Conservation (phyloP, 2,797 vertebrate genomes). For the Myotis vivesi region DNA sequence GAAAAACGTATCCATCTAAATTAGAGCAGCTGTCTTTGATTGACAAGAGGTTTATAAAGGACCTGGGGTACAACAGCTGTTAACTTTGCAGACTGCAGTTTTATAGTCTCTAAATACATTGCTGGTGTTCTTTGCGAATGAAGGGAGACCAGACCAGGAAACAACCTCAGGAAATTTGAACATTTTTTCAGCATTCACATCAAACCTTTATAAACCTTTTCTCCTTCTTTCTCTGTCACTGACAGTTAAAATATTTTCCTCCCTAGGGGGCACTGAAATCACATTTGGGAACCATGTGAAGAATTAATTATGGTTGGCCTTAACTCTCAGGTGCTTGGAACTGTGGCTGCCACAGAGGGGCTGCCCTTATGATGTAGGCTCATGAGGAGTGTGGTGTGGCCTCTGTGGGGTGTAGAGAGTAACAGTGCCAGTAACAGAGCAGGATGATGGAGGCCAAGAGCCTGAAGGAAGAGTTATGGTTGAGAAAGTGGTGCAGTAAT, state of each 20-base stretch:
- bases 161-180: neutral
- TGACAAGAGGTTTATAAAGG: neutral
- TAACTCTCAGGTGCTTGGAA: neutral
- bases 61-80: neutral
- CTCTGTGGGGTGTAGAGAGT: neutral
- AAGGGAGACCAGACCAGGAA: neutral
- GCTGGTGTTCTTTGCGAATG: neutral
- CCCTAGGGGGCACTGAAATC: neutral
- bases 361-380: neutral
- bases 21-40: neutral
- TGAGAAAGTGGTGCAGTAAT: neutral
- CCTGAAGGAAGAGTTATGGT: neutral
- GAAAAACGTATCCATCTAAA: neutral
- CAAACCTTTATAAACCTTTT: neutral
- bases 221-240: neutral
- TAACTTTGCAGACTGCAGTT: neutral
- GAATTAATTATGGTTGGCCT: neutral
- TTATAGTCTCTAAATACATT: neutral
- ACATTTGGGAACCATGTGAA: neutral
- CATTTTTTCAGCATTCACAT: neutral
- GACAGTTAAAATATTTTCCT: neutral
- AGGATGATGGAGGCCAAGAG: neutral
- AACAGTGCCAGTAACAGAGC: neutral
- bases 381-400: fast-evolving
- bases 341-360: neutral